phyloP scores from a whole-genome alignment of 1,140 invertebrate genomes.

The Pseudomyrmex gracilis region DNA sequence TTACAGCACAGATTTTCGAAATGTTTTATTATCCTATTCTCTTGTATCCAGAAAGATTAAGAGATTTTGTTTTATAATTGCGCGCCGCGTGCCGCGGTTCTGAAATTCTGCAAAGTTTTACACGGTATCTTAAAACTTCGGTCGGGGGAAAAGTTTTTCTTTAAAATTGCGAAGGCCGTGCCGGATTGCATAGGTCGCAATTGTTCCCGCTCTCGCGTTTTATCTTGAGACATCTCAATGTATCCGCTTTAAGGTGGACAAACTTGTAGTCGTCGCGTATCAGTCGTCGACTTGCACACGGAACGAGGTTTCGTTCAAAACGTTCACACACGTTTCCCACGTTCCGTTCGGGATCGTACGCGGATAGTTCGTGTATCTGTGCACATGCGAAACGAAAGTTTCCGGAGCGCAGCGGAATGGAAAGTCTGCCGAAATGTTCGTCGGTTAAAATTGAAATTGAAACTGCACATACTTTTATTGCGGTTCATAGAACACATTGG shows the following conservation, averaged over 20 bases:
- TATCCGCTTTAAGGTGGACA: conserved; percentile 38
- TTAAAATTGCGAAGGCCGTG: conserved; percentile 23
- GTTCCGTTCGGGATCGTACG: neutral
- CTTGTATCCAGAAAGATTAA: neutral
- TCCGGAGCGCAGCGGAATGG: neutral
- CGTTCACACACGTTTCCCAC: neutral
- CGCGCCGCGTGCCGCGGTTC: neutral
- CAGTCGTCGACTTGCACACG: neutral
- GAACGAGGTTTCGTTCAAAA: conserved; percentile 19
- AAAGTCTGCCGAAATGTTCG: conserved; percentile 27
- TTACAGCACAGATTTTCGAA: neutral
- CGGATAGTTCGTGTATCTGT: neutral
- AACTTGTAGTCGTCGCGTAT: conserved; percentile 18
- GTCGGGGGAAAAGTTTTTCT: conserved; percentile 34
- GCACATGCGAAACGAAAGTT: conserved; percentile 7
- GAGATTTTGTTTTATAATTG: conserved; percentile 36
- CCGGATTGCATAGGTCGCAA: conserved; percentile 9
- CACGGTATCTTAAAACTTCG: conserved; percentile 50
- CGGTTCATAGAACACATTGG: neutral
- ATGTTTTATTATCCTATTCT: neutral
- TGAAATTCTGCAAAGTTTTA: conserved; percentile 23
- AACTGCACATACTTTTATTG: conserved; percentile 21
- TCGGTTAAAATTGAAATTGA: conserved; percentile 25
- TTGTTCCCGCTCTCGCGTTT: conserved; percentile 38
- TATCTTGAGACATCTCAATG: neutral